Percentiles rank a stretch among this genome's conserved stretches.
Conservation (phyloP, 1,140 invertebrate species). For the Panagrolaimus sp. region DNA sequence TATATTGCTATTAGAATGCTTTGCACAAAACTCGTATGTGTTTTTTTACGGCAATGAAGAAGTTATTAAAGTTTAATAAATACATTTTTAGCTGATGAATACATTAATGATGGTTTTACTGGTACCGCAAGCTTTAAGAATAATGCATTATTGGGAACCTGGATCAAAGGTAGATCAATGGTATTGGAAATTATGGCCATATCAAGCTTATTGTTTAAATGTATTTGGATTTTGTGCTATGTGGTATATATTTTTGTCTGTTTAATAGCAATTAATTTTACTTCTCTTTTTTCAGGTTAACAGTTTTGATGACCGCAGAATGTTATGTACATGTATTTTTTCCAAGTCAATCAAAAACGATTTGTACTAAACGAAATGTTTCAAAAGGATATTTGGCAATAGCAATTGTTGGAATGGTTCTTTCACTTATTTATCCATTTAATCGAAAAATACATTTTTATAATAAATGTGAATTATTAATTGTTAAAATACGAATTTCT, state of each 20-base stretch:
- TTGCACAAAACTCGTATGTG: constrained; percentile 46
- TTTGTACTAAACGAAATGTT: constrained; percentile 51
- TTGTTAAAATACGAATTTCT: constrained; percentile 33
- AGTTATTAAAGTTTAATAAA: not conserved
- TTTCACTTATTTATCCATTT: constrained; percentile 49
- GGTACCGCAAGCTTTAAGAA: constrained; percentile 46
- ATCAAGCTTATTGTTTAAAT: constrained; percentile 45
- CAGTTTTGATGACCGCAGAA: constrained; percentile 50
- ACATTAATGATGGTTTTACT: constrained; percentile 46
- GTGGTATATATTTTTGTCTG: constrained; percentile 23
- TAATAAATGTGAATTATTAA: constrained; percentile 27
- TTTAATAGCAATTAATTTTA: not conserved
- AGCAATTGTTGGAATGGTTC: constrained; percentile 28
- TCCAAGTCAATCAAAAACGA: constrained; percentile 40
- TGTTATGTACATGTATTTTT: constrained; percentile 52
- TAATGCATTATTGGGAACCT: constrained; percentile 35
- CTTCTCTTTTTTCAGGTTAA: constrained; percentile 35
- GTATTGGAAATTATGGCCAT: constrained; percentile 49
- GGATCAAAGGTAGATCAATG: constrained; percentile 27
- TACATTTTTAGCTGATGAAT: constrained; percentile 43
- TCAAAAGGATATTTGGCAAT: constrained; percentile 43
- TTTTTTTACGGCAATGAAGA: no score
- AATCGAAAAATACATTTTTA: constrained; percentile 35
- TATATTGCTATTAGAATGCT: constrained; percentile 52
- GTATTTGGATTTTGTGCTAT: constrained; percentile 50